These are phyloP conservation scores for Cyclophora punctaria DNA, from an alignment of 2,888 invertebrate species.

Conservation along the genomic window DNA sequence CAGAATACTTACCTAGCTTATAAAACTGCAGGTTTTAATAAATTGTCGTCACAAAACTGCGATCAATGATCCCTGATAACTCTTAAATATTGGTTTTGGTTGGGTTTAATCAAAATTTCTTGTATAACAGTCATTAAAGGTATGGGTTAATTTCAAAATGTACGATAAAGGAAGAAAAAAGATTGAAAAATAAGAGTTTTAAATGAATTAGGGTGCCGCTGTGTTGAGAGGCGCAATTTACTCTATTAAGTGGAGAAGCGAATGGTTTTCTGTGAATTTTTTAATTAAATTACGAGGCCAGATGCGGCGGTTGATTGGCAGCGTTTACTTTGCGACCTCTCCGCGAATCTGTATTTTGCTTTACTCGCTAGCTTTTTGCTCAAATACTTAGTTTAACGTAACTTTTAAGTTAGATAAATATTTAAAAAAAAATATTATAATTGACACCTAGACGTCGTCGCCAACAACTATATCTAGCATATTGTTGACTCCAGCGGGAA, in stretches of 20 bases:
- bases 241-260: conserved; percentile 55
- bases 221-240: conserved; percentile 58
- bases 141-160: conserved; percentile 67
- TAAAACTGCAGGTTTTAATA: conserved; percentile 19
- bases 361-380: too few relatives aligned
- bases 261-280: conserved; percentile 70
- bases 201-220: conserved; percentile 67
- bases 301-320: conserved; percentile 57
- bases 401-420: too few relatives aligned
- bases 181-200: conserved; percentile 40
- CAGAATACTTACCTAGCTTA: conserved; percentile 21
- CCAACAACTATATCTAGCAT: too few relatives aligned
- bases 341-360: neutral
- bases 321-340: conserved; percentile 23
- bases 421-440: too few relatives aligned
- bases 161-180: conserved; percentile 66
- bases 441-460: too few relatives aligned
- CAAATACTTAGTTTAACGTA: too few relatives aligned
- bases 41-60: conserved; percentile 33
- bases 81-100: conserved; percentile 70
- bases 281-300: conserved; percentile 71
- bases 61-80: conserved; percentile 51
- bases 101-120: conserved; percentile 64
- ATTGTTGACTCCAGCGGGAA: too few relatives aligned
- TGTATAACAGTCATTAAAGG: conserved; percentile 62